Conservation (phyloP, 2,113 vertebrate species). For the Lepidothrix coronata region DNA sequence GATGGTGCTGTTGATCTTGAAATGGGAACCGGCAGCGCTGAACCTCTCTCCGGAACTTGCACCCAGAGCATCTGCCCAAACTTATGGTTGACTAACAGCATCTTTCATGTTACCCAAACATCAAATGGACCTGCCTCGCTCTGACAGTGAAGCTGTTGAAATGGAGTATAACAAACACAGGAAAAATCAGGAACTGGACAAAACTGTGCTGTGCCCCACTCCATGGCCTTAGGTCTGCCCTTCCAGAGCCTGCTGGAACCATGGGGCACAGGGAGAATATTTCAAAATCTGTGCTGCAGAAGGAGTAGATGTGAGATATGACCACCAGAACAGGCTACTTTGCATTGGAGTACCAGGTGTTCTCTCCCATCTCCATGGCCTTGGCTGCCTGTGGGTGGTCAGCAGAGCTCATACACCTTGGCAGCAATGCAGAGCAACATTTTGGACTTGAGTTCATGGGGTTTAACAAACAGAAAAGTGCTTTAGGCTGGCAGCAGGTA, state of each 20-base stretch:
- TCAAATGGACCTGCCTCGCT: background rate
- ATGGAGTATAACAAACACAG: background rate
- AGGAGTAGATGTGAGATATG: background rate
- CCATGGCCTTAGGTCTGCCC: background rate
- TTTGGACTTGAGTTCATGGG: background rate
- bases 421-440: background rate
- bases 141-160: background rate
- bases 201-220: accelerated
- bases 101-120: background rate
- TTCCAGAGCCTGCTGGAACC: background rate
- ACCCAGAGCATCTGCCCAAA: background rate
- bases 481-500: background rate
- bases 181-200: background rate
- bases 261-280: background rate
- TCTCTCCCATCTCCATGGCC: background rate
- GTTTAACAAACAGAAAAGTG: background rate
- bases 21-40: background rate
- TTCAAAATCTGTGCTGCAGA: background rate
- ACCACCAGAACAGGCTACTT: background rate
- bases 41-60: background rate
- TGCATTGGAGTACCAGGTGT: background rate
- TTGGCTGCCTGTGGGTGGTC: background rate
- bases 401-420: background rate
- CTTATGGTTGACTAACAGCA: accelerated
- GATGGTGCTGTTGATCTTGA: constrained; percentile 43